Conservation (phyloP, 35 echinoderm and acorn worm species). For the Nesometra sesokonis region DNA sequence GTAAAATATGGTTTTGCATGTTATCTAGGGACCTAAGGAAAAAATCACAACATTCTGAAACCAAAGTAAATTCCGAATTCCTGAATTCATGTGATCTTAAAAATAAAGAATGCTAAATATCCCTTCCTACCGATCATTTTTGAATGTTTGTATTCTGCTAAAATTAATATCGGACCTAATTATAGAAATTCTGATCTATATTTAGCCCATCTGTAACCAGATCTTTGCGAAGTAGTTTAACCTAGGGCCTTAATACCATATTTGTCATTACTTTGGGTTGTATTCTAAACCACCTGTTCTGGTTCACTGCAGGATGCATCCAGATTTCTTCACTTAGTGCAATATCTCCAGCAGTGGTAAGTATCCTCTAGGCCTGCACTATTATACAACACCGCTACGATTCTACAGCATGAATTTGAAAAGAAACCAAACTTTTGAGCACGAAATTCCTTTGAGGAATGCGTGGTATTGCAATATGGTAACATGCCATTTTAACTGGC, state of each 20-base stretch:
- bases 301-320: background rate
- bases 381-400: background rate
- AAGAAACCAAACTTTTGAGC: background rate
- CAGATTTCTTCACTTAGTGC: background rate
- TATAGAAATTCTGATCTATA: background rate
- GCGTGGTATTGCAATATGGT: background rate
- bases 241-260: background rate
- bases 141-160: background rate
- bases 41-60: too few species aligned
- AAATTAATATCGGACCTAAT: background rate
- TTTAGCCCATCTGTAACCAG: background rate
- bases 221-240: background rate
- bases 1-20: too few species aligned
- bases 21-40: too few species aligned
- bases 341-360: background rate
- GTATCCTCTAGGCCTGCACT: background rate
- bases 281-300: background rate
- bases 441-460: background rate
- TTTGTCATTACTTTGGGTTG: background rate
- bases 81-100: too few species aligned
- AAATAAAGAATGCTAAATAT: too few species aligned
- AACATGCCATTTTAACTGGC: background rate
- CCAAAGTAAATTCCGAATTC: too few species aligned
- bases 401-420: background rate
- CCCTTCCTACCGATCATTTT: too few species aligned